Conservation (phyloP, 2,888 invertebrate species). For the Apocheima hispidaria region DNA sequence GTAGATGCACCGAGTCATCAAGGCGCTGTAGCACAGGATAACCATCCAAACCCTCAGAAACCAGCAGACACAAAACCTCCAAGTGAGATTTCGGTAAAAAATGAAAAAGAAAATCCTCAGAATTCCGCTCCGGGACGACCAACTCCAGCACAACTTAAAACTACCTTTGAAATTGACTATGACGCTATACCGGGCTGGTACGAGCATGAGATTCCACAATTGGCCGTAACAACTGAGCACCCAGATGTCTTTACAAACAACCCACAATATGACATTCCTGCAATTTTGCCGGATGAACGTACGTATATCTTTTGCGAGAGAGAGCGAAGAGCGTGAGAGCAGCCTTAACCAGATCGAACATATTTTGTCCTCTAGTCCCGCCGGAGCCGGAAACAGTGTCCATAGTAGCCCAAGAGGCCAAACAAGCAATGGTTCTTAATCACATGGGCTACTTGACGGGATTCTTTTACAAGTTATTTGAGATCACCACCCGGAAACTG, state of each 20-base stretch:
- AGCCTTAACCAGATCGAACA: too few relatives aligned
- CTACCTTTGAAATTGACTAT: background rate
- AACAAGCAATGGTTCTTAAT: background rate
- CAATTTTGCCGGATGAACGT: too few relatives aligned
- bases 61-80: background rate
- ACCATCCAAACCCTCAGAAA: background rate
- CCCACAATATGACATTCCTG: background rate
- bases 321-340: too few relatives aligned
- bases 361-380: background rate
- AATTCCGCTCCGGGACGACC: background rate
- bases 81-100: background rate
- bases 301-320: too few relatives aligned
- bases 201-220: background rate
- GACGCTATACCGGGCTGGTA: constrained; percentile 1
- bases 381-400: background rate
- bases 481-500: background rate
- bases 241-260: background rate
- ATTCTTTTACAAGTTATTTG: background rate
- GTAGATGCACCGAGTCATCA: background rate
- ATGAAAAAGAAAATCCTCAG: background rate
- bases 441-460: background rate
- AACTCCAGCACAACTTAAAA: background rate
- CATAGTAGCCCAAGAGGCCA: background rate
- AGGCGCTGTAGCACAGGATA: background rate
- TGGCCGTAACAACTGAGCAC: background rate